Percentiles rank a stretch among this genome's conserved stretches.
Evolutionary conservation across 2,113 vertebrate genomes (phyloP).

Genomic region (Equus quagga): DNA sequence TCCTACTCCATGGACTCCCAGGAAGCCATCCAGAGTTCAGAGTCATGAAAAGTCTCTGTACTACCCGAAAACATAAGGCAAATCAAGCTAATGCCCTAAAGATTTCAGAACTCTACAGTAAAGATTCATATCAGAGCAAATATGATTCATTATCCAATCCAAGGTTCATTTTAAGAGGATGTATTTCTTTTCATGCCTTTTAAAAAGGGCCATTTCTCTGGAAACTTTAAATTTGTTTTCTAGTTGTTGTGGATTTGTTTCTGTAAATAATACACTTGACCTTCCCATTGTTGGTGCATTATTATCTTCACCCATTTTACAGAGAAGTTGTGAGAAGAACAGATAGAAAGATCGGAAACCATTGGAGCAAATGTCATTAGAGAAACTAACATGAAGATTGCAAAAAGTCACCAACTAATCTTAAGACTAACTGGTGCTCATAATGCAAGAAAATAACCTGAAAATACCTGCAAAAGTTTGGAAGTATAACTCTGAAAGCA

Average conservation of each 20-base stretch:
- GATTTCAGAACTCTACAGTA: not conserved
- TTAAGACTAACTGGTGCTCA: not conserved
- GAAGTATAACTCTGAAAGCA: not conserved
- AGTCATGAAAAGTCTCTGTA: not conserved
- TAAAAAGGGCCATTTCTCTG: not conserved
- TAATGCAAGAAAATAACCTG: not conserved
- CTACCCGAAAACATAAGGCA: not conserved
- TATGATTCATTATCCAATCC: not conserved
- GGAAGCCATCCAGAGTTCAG: not conserved
- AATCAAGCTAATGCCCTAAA: not conserved
- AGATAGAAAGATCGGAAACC: too few species aligned
- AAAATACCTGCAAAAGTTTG: not conserved
- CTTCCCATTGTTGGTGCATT: not conserved
- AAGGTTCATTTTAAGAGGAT: not conserved
- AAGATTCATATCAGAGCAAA: not conserved
- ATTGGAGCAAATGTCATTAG: not conserved
- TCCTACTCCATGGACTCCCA: not conserved
- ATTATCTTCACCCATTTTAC: not conserved
- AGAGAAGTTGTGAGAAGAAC: not conserved
- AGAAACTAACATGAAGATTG: not conserved
- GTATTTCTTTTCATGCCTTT: not conserved
- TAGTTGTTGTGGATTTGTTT: not conserved
- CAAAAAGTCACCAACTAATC: not conserved
- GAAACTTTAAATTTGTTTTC: not conserved
- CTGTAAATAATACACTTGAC: not conserved